These are phyloP conservation scores for Cenopis cana DNA, from an alignment of 2,888 invertebrate species.

Conservation along the genomic window DNA sequence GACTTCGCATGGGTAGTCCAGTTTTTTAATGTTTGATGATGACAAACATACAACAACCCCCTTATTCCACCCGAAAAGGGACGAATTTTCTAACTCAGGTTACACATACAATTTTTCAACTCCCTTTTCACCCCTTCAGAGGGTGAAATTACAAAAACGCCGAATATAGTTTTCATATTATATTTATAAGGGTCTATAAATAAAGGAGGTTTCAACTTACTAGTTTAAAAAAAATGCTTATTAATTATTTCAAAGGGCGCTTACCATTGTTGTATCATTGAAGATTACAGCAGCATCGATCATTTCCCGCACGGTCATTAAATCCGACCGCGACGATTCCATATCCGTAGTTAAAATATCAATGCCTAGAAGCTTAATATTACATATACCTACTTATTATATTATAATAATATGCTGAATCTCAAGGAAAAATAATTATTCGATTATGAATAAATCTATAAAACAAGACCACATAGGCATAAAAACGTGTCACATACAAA, in stretches of 20 bases:
- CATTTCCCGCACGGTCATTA: constrained; percentile 21
- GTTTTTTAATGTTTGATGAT: too few species aligned
- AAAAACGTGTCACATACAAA: constrained; percentile 8
- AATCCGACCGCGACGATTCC: not conserved
- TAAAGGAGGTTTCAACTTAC: too few species aligned
- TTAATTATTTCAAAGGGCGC: not conserved
- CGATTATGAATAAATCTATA: not conserved
- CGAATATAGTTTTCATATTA: too few species aligned
- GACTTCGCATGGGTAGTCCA: too few species aligned
- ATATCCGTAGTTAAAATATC: not conserved
- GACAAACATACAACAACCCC: too few species aligned
- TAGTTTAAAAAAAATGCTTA: too few species aligned
- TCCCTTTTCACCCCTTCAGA: too few species aligned
- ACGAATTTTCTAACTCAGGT: too few species aligned
- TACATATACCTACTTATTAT: not conserved
- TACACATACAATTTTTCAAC: too few species aligned
- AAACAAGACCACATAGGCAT: not conserved
- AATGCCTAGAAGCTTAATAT: not conserved
- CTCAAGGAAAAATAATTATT: not conserved
- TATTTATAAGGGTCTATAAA: too few species aligned
- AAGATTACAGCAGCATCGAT: constrained; percentile 17
- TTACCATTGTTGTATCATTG: not conserved
- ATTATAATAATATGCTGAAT: not conserved
- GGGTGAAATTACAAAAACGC: too few species aligned
- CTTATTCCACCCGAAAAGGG: too few species aligned